Base-by-base conservation (phyloP, 2,797 vertebrate species). In the Oreonectes daqikongensis region DNA sequence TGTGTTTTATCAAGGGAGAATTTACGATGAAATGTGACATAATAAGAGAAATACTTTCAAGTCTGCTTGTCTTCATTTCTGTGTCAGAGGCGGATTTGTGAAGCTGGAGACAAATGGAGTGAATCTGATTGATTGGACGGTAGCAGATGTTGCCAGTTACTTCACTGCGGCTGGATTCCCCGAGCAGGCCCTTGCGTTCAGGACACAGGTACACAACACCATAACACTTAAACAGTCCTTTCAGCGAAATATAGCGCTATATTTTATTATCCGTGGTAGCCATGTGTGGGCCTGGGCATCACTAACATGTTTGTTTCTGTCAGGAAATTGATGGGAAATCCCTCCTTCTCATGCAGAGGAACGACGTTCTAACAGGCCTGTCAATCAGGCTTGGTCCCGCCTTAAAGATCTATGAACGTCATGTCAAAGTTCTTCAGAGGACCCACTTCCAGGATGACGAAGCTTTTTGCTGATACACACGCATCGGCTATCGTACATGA, bases 321-420 rank as follows among this genome's bases (percentile, higher is more conserved):
- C 88, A 96, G 95, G 95, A 96, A 90, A 96, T 96, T 24, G 95
- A 96, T 52, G 96, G 96, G 63, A 96, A 96, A 87, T 96, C 96
- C 40, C 90, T 97, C 64, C 93, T 97, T 79, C 90, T 97, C 12
- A 96, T 97, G 96, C 95, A 96, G 82, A 94, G 96, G 76, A 95
- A 93, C 0, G 96, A 97, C 12, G 96, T 97, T 77, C 85, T 97
- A 84, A 97, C 95, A 0, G 96, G 96, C 61, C 83, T 97, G 81
- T 96, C 95, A 0, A 97, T 97, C 88, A 93, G 94, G 81, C 93
- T 97, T 8, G 96, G 96, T 46, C 96, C 96, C 0, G 96, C 96
- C 64, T 94, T 97, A 61, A 97, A 97, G 87, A 97, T 97, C 86
- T 97, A 97, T 0, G 95, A 97, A 89, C 93, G 94, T 26, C 96